These are phyloP conservation scores for Excalfactoria chinensis DNA, from an alignment of 2,113 vertebrate species.

Conservation along the genomic window DNA sequence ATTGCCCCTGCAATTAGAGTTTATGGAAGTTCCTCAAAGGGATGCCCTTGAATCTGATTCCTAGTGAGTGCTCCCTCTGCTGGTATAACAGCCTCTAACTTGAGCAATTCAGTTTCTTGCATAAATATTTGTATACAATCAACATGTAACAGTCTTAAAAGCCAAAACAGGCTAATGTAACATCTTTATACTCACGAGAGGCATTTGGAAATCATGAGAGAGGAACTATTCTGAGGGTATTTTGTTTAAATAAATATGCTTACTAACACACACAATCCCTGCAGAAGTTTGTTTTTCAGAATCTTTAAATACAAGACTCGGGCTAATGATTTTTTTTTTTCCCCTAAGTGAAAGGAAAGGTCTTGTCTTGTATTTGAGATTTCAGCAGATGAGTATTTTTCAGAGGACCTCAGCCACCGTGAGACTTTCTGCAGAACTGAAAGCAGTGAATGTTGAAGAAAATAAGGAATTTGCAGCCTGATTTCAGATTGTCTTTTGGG, in stretches of 20 bases:
- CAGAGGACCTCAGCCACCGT: not conserved
- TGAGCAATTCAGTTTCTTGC: not conserved
- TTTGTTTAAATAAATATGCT: not conserved
- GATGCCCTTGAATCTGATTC: slow-evolving; percentile 24
- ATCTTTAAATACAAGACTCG: not conserved
- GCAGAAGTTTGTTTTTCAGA: not conserved
- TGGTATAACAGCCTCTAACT: not conserved
- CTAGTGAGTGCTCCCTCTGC: slow-evolving; percentile 10
- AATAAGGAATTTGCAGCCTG: not conserved
- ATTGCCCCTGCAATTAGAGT: slow-evolving; percentile 22
- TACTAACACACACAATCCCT: not conserved
- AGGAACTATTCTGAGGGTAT: not conserved
- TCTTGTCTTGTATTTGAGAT: not conserved
- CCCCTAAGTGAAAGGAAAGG: not conserved
- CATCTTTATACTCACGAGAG: rapidly evolving
- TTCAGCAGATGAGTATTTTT: not conserved
- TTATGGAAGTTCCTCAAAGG: slow-evolving; percentile 15
- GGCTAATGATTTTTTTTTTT: not conserved
- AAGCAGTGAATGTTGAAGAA: not conserved
- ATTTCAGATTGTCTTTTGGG: not conserved
- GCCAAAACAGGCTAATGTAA: not conserved
- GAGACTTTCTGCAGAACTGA: not conserved
- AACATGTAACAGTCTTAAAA: not conserved
- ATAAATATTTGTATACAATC: not conserved
- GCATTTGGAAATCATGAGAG: not conserved